Evolutionary conservation across 2,888 invertebrate species (phyloP), one percentile per base, ranked within the genome.

Genomic region (Sisyra nigra): DNA sequence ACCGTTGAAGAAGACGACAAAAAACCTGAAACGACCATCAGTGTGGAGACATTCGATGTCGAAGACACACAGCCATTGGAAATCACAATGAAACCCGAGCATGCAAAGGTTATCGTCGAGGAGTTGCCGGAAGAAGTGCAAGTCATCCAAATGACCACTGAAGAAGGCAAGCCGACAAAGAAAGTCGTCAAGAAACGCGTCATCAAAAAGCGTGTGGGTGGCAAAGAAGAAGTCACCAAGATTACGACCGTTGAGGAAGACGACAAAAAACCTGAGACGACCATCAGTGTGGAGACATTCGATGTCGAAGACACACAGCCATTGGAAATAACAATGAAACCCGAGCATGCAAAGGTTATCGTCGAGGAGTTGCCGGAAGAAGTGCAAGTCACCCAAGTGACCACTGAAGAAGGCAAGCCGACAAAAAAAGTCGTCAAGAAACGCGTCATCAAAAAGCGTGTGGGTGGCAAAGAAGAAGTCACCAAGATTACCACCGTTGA

Each of bases 51-150:
- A 55, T 63, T 64, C 49, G 50, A 64, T 47, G 47, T 51, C 42
- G 60, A 61, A 2, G 48, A 57, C 51, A 57, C 47, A 17, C n/a
- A 44, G 33, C 40, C n/a, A n/a, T n/a, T n/a, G n/a, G n/a, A n/a
- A n/a, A n/a, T n/a, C n/a, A n/a, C n/a, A n/a, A n/a, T n/a, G n/a
- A n/a, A 55, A 53, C 45, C 58, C 19, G 29, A 34, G 18, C 17
- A 30, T 11, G 46, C 46, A 15, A 53, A 50, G 38, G 53, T 57
- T 46, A 17, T 50, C 38, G 49, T 59, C 7, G 56, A 61, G 47
- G 57, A 59, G 44, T 50, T 59, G 15, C 64, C 67, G 19, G 61
- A 63, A 53, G 54, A 61, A 47, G 59, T 66, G 2, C 58, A 62
- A 48, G 54, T 62, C 2, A 54, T 55, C 1, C 57, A 57, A 50